Evolutionary conservation across 2,113 vertebrate species (phyloP), one percentile per base, ranked within the genome.

Genomic region (Oreocharis arfaki): DNA sequence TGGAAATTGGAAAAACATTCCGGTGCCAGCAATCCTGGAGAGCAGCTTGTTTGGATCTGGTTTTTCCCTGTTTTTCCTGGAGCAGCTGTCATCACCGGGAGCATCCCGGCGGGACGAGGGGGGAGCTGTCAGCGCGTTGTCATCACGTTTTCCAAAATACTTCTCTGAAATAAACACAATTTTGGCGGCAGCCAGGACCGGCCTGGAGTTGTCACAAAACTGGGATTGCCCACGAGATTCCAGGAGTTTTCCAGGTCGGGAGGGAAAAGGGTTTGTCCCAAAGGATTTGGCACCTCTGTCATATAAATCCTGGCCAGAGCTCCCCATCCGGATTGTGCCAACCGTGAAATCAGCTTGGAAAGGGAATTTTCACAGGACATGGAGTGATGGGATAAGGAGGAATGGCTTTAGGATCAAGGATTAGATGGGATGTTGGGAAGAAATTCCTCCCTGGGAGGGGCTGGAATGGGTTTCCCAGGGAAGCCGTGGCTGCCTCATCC

Each of bases 141-240:
- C 86, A 47, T 84, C 59, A 10, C 37, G 24, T 94, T 71, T 75
- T 67, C 80, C 85, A 68, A 61, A 89, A 22, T 27, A 30, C 55
- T 70, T 92, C 88, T 90, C 91, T 71, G 89, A 67, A 90, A 87
- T 44, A 13, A 74, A 60, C 59, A 16, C 16, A 69, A 37, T 39
- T 95, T 94, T 56, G 64, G 71, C 57, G 60, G 69, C 49, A 16
- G 84, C 96, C 91, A 87, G 87, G 83, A 33, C 69, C 53, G 37
- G n/a, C 15, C 57, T 93, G 73, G 55, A 94, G 85, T 60, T 89
- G 91, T 84, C 84, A 71, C 21, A 24, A 91, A 75, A 39, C 68
- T 71, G 84, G 92, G 95, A 96, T 88, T 69, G 71, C 73, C 89
- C 19, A 1, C 7, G 86, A 91, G 20, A 32, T 85, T 84, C 84